A percentile compares a stretch with the other conserved stretches of the same genome.
These are phyloP conservation scores for Cotesia typhae DNA, from an alignment of 1,140 invertebrate genomes.

Conservation along the genomic window DNA sequence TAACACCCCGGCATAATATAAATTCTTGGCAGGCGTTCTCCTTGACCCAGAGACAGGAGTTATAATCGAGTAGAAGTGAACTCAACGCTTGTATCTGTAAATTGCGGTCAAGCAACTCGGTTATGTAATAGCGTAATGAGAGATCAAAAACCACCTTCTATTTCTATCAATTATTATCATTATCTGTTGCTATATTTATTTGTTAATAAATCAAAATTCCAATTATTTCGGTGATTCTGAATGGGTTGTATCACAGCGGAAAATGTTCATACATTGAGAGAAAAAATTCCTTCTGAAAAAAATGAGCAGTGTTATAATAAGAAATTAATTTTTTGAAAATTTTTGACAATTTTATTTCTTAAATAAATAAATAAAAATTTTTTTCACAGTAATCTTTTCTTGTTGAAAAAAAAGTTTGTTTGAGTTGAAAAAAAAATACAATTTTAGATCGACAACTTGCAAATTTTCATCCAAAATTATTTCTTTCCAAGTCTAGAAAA, in stretches of 20 bases:
- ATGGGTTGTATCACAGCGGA: too few species aligned
- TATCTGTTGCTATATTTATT: background rate
- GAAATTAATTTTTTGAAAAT: slow-evolving; percentile 23
- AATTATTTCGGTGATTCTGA: too few species aligned
- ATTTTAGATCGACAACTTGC: too few species aligned
- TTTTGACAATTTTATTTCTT: slow-evolving; percentile 14
- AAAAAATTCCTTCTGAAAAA: too few species aligned
- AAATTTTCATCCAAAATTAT: too few species aligned
- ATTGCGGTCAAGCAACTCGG: slow-evolving; percentile 45
- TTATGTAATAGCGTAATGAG: slow-evolving; percentile 15
- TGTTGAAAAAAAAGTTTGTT: too few species aligned
- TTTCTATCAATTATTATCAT: slow-evolving; percentile 6
- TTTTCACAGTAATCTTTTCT: too few species aligned
- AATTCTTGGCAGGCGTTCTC: slow-evolving; percentile 47
- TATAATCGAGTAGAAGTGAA: slow-evolving; percentile 28
- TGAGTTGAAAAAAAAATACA: too few species aligned
- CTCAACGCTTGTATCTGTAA: slow-evolving; percentile 14
- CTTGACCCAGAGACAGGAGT: slow-evolving; percentile 53
- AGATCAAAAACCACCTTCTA: slow-evolving; percentile 2
- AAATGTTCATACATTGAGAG: background rate
- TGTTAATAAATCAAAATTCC: background rate
- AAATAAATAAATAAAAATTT: too few species aligned
- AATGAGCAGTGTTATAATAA: background rate
- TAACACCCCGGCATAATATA: slow-evolving; percentile 32
- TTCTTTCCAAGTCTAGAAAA: too few species aligned